A percentile compares a stretch with the other conserved stretches of the same genome.
Evolutionary conservation across 1,140 invertebrate species (phyloP).

Genomic region (Musca domestica): DNA sequence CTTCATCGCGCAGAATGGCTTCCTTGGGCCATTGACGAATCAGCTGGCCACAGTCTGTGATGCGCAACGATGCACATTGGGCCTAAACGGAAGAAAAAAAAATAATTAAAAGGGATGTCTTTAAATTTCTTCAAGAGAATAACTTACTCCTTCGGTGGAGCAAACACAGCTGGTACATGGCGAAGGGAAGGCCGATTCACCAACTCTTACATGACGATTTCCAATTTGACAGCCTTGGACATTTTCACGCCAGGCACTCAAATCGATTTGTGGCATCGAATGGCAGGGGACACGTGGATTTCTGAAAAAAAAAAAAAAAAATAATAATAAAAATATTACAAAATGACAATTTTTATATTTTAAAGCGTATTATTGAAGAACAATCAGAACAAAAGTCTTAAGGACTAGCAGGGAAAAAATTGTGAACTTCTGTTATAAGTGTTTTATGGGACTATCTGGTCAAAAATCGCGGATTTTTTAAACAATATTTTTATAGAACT

Average conservation of each 20-base stretch:
- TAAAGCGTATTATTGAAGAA: background rate
- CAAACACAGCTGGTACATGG: slow-evolving; percentile 87
- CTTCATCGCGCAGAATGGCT: slow-evolving; percentile 78
- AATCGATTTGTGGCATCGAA: slow-evolving; percentile 73
- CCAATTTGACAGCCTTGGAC: slow-evolving; percentile 78
- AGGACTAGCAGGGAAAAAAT: background rate
- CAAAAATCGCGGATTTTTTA: background rate
- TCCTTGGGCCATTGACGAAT: slow-evolving; percentile 78
- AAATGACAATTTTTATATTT: background rate
- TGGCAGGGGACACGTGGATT: slow-evolving; percentile 80
- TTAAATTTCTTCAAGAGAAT: background rate
- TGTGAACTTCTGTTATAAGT: background rate
- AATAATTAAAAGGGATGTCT: background rate
- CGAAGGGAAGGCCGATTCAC: slow-evolving; percentile 77
- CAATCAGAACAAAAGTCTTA: background rate
- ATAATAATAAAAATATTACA: slow-evolving; percentile 4
- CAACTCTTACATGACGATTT: slow-evolving; percentile 70
- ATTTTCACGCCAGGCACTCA: slow-evolving; percentile 78
- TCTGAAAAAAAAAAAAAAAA: slow-evolving; percentile 43
- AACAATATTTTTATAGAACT: too few species aligned
- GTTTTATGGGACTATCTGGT: background rate
- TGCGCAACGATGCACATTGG: slow-evolving; percentile 83
- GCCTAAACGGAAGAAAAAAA: slow-evolving; percentile 58
- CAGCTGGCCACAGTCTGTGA: slow-evolving; percentile 82
- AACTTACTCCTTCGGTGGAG: slow-evolving; percentile 75